A percentile compares a stretch with the other conserved stretches of the same genome.
Evolutionary conservation across 1,140 invertebrate genomes (phyloP).

Genomic region (Orussus abietinus): DNA sequence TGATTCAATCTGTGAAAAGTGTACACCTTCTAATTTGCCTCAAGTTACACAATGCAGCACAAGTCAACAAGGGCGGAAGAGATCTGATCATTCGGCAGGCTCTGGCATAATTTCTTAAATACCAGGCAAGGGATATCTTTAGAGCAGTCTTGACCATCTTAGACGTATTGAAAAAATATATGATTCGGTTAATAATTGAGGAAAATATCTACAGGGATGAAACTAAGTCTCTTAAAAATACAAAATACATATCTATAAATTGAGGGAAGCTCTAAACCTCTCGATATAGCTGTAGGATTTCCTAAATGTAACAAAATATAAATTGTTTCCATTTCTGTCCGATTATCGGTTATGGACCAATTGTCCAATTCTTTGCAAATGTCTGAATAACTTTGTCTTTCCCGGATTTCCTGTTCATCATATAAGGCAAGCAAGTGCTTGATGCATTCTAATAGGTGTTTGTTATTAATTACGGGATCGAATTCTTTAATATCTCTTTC

Average conservation of each 20-base stretch:
- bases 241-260: conserved; percentile 33
- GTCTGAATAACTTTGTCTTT: conserved; percentile 9
- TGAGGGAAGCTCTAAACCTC: conserved; percentile 46
- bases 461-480: conserved; percentile 58
- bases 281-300: conserved; percentile 49
- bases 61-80: conserved; percentile 52
- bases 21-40: conserved; percentile 52
- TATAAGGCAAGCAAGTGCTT: conserved; percentile 58
- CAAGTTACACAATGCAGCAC: conserved; percentile 49
- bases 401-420: conserved; percentile 47
- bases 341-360: conserved; percentile 24
- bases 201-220: too few relatives aligned
- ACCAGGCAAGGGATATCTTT: conserved; percentile 52
- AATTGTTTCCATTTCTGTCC: conserved; percentile 54
- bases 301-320: conserved; percentile 61
- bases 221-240: conserved; percentile 1
- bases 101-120: conserved; percentile 54
- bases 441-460: conserved; percentile 60
- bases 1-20: conserved; percentile 9
- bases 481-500: conserved; percentile 51
- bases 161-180: conserved; percentile 18
- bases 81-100: conserved; percentile 44
- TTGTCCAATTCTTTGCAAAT: conserved; percentile 16
- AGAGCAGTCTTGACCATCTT: conserved; percentile 32
- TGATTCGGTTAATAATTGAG: too few relatives aligned